A percentile compares a stretch with the other conserved stretches of the same genome.
phyloP scores from a whole-genome alignment of 2,888 invertebrate genomes.

The Dione juno region DNA sequence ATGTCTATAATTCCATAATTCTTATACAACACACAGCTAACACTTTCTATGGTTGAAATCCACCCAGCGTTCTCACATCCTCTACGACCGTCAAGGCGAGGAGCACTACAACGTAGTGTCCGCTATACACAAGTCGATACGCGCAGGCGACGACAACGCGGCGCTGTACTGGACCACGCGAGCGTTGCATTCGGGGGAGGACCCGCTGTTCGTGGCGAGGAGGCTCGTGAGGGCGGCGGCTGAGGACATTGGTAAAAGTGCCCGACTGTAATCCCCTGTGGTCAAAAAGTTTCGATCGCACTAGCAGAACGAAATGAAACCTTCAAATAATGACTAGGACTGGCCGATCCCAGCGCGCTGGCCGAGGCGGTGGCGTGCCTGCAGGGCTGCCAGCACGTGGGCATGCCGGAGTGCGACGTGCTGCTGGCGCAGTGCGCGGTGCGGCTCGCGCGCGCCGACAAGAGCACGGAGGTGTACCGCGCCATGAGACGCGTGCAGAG shows the following conservation, averaged over 20 bases:
- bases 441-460: conserved; percentile 89
- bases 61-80: conserved; percentile 87
- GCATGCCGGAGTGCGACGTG: conserved; percentile 92
- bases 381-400: conserved; percentile 90
- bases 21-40: background rate
- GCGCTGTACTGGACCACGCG: conserved; percentile 92
- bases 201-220: conserved; percentile 90
- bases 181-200: conserved; percentile 91
- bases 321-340: conserved; percentile 71
- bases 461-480: conserved; percentile 85
- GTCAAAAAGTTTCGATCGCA: too few relatives aligned
- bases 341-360: conserved; percentile 86
- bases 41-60: background rate
- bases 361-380: conserved; percentile 88
- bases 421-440: conserved; percentile 90
- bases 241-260: conserved; percentile 88
- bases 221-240: conserved; percentile 88
- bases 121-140: conserved; percentile 91
- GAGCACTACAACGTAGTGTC: conserved; percentile 93
- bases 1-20: too few relatives aligned
- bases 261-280: too few relatives aligned
- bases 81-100: conserved; percentile 91
- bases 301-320: too few relatives aligned
- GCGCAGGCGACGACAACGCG: conserved; percentile 91
- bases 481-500: conserved; percentile 85